phyloP scores from a whole-genome alignment of 1,140 invertebrate species.

The Aphelinus atriplicis region DNA sequence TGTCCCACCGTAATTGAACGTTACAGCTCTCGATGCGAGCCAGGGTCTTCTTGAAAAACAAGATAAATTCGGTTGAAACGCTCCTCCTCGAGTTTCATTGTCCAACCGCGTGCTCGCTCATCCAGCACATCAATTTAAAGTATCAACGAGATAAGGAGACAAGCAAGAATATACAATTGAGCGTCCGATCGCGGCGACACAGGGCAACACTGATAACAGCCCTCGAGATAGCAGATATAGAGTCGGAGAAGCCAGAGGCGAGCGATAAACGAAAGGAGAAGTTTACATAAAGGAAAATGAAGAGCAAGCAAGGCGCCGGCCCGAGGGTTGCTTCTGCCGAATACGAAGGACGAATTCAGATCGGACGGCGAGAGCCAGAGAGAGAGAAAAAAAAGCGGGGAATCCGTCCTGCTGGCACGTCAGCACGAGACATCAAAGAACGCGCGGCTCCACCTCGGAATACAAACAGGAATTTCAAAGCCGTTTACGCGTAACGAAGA shows the following conservation, averaged over 20 bases:
- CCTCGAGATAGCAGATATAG: background rate
- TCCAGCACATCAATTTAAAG: no score
- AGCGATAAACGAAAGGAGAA: constrained; percentile 35
- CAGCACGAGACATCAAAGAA: constrained; percentile 60
- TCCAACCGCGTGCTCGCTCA: no score
- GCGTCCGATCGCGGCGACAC: background rate
- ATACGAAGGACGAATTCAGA: constrained; percentile 63
- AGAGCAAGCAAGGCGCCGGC: constrained; percentile 20
- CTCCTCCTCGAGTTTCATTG: no score
- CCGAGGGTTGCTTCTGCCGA: constrained; percentile 44
- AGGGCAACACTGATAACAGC: constrained; percentile 1
- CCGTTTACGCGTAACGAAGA: constrained; percentile 18
- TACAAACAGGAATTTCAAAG: constrained; percentile 48
- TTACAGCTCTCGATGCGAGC: no score
- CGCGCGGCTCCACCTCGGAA: constrained; percentile 50
- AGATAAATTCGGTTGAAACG: no score
- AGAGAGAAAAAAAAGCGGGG: constrained; percentile 33
- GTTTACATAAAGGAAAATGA: constrained; percentile 35
- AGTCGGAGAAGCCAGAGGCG: constrained; percentile 27
- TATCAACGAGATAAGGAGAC: background rate
- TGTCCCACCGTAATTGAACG: no score
- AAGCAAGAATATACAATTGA: background rate
- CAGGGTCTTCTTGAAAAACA: no score
- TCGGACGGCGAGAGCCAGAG: constrained; percentile 34
- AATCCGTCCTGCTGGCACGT: constrained; percentile 47